Evolutionary conservation across 2,113 vertebrate genomes (phyloP).

Genomic region (Charadrius vociferus): DNA sequence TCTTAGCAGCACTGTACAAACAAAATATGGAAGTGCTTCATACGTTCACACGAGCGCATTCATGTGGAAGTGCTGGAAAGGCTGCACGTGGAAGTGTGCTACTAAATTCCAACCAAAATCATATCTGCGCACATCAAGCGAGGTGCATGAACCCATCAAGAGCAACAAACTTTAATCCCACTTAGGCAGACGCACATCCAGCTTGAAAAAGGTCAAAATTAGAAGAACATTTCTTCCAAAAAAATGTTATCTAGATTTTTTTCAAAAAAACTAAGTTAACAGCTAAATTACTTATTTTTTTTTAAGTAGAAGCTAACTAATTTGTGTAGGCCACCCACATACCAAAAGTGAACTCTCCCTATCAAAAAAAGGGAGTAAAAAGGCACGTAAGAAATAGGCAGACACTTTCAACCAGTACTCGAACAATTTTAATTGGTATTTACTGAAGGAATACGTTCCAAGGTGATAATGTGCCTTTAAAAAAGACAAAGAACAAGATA

Average conservation of each 20-base stretch:
- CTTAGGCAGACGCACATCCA: background rate
- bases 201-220: background rate
- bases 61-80: background rate
- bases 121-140: background rate
- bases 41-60: background rate
- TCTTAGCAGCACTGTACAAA: background rate
- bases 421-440: background rate
- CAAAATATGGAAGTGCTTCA: background rate
- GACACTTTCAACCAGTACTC: background rate
- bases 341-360: background rate
- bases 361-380: background rate
- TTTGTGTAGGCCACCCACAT: background rate
- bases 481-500: background rate
- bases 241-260: background rate
- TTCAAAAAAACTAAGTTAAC: background rate
- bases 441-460: background rate
- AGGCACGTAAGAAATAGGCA: background rate
- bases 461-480: background rate
- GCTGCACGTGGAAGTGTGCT: background rate
- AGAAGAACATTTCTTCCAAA: background rate
- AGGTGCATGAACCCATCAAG: background rate
- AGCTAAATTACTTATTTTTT: background rate
- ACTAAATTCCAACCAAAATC: background rate
- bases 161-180: background rate
- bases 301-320: background rate